Evolutionary conservation across 2,113 vertebrate species (phyloP), one percentile per base, ranked within the genome.

Genomic region (Asarcornis scutulata): DNA sequence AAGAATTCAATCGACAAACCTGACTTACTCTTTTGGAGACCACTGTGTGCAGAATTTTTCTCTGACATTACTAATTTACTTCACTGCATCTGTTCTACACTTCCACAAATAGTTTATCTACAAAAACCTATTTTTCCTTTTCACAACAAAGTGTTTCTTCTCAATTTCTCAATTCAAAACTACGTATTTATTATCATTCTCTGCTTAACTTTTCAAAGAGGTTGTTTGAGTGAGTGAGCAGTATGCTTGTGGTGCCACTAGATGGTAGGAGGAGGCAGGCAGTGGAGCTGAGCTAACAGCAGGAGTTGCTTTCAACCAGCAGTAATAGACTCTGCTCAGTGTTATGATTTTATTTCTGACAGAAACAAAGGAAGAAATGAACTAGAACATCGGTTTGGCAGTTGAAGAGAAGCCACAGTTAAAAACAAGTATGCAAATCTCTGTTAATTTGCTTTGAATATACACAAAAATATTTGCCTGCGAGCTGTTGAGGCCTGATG

Each of bases 261-360:
- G 98, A 91, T 97, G 97, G 97, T 86, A 82, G 91, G 53, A 97
- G 76, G 95, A 92, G 94, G 86, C 97, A 97, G 74, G 6, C 27
- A 88, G 93, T 34, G 4, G 75, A 63, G 32, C 31, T 29, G 53
- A 48, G 74, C 32, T 38, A 9, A 14, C 36, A 20, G 62, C 75
- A 73, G 11, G 4, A 60, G 67, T 3, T 81, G 50, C 50, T 84
- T 78, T 92, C 68, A 46, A 63, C n/a, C 66, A 29, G 13, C 18
- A 13, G 20, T 29, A 82, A 69, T 2, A 73, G 66, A 82, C 90
- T 93, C 38, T 18, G 50, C 26, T 86, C 20, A 17, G 67, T 3
- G 0, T 60, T 67, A 29, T 62, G 67, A 53, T 74, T 94, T 27
- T 72, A 76, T 77, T 77, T 92, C 50, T 63, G 59, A 55, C 38